Evolutionary conservation across 2,888 invertebrate species (phyloP).

Genomic region (Caenorhabditis doughertyi): DNA sequence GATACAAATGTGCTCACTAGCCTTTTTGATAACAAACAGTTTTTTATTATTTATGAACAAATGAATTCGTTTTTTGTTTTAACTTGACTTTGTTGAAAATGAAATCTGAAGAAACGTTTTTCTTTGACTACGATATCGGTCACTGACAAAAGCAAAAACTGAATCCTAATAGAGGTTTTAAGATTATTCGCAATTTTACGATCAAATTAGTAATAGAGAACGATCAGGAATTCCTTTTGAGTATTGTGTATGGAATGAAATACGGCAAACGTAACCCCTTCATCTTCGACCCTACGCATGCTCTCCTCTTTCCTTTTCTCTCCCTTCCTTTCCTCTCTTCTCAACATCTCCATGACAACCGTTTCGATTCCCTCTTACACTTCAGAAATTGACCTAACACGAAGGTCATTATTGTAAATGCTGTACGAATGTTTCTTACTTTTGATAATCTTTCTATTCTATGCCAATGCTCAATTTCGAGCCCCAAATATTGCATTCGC

Average conservation of each 20-base stretch:
- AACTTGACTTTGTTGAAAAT: not conserved
- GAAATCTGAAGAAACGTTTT: not conserved
- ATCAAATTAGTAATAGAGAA: too few relatives aligned
- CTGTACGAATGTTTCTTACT: not conserved
- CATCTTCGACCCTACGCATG: not conserved
- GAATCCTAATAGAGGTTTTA: too few relatives aligned
- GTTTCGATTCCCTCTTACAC: not conserved
- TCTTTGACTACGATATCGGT: too few relatives aligned
- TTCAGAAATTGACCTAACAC: not conserved
- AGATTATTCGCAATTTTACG: too few relatives aligned
- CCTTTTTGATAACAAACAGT: constrained; percentile 24
- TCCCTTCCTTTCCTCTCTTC: not conserved
- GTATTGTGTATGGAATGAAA: too few relatives aligned
- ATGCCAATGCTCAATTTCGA: constrained; percentile 23
- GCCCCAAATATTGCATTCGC: constrained; percentile 12
- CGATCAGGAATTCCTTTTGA: too few relatives aligned
- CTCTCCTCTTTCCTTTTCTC: not conserved
- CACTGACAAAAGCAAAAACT: too few relatives aligned
- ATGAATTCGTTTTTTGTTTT: constrained; percentile 27
- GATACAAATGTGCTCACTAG: constrained; percentile 62
- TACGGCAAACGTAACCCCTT: not conserved
- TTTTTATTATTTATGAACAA: constrained; percentile 44
- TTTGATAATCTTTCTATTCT: not conserved
- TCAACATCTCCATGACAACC: constrained; percentile 46
- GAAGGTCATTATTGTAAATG: not conserved